Base-by-base conservation (phyloP, 1,140 invertebrate species). In the Zophobas morio region DNA sequence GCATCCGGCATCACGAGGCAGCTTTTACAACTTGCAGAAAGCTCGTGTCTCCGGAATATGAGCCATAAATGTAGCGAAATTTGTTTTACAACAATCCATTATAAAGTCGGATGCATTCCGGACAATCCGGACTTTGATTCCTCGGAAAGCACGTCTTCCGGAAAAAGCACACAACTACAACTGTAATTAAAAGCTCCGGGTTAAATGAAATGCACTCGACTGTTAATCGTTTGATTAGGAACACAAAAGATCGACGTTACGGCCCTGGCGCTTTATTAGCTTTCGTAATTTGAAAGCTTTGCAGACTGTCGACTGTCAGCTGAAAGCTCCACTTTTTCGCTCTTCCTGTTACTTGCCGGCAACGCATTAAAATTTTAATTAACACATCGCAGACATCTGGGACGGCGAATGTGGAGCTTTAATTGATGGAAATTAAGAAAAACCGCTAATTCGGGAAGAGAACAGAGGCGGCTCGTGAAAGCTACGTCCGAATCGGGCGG, bases 31-130 rank as follows among this genome's bases (percentile, higher is more conserved):
- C 47, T 73, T 56, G 49, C 35, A 56, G 54, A 56, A 56, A 73
- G 71, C 71, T 73, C 54, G 40, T 73, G 39, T 54, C 47, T 53
- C 54, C 54, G 51, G 70, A 56, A 73, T 73, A 73, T 73, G 49
- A 73, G 47, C 33, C 71, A 73, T 73, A 73, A 73, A 73, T 73
- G 71, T 73, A 73, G 56, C 32, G 56, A 73, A 73, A 73, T 73
- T 73, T 56, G 71, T 73, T 73, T 54, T 54, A 39, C 49, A 73
- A 73, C 49, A 56, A 73, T 54, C 71, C 49, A 54, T 39, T 49
- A 73, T 49, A 32, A 20, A 66, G 8, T 36, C 60, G 60, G 8
- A 40, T 36, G 33, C 20, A 42, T 66, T 66, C 40, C 33, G 60
- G 39, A 66, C 33, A 60, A 35, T 60, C 34, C 56, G 34, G 56